Conservation (phyloP, 2,888 invertebrate species). For the Muscina levida region DNA sequence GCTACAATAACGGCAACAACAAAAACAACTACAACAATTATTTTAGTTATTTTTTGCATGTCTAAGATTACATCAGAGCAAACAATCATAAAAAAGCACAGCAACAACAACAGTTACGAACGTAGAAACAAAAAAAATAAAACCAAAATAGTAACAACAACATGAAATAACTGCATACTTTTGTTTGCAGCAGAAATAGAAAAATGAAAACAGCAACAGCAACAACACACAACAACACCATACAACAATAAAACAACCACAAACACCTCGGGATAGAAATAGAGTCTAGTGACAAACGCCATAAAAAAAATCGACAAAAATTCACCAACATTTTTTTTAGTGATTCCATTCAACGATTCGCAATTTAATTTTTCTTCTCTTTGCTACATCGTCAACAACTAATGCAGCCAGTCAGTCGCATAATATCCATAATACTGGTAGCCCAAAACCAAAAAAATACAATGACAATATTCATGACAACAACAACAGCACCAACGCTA, state of each 20-base stretch:
- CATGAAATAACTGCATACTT: slow-evolving; percentile 37
- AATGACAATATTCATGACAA: neutral
- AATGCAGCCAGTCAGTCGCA: too few species aligned
- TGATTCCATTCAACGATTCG: too few species aligned
- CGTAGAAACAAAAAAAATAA: neutral
- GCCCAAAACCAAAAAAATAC: slow-evolving; percentile 4
- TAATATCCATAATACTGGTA: too few species aligned
- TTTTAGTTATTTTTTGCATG: slow-evolving; percentile 29
- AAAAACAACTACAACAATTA: neutral
- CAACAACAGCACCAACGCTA: neutral
- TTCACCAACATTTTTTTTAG: neutral
- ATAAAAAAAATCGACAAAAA: slow-evolving; percentile 8
- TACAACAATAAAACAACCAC: too few species aligned
- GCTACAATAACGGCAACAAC: neutral
- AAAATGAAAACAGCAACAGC: neutral
- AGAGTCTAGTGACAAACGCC: slow-evolving; percentile 4
- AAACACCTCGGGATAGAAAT: neutral
- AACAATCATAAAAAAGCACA: slow-evolving; percentile 13
- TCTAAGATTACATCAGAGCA: slow-evolving; percentile 42
- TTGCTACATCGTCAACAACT: too few species aligned
- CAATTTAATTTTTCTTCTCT: neutral
- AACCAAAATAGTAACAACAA: neutral
- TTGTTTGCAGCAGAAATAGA: slow-evolving; percentile 5
- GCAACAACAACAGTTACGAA: slow-evolving; percentile 13
- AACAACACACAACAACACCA: too few species aligned